Base-by-base conservation (phyloP, 2,797 vertebrate species). In the Falco concolor region DNA sequence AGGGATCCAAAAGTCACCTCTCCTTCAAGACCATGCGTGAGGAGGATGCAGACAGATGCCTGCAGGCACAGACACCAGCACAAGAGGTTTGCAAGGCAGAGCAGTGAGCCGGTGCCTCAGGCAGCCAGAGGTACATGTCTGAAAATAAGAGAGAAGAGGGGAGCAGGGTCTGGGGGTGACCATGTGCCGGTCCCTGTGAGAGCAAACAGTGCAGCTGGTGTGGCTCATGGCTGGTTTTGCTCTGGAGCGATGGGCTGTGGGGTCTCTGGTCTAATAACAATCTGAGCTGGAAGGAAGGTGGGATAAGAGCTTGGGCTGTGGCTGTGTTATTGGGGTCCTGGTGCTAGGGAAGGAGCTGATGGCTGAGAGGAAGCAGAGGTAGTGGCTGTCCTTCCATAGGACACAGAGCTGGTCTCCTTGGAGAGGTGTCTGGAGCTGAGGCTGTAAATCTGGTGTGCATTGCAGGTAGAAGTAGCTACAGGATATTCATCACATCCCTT, bases 61-160 rank as follows among this genome's bases (percentile, higher is more conserved):
- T 42, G 17, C 30, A 44, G 52, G 32, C 69, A 45, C 3, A 13
- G 61, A 23, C 44, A 12, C 13, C 15, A 32, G 67, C 42, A 28
- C 5, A 8, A 22, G 65, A 28, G 30, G 34, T 7, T 12, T 27
- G 57, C 54, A 34, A 47, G 64, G 68, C 28, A 75, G n/a, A 68
- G 65, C 65, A 7, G 36, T 5, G 47, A 44, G 21, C 9, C 1
- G 1, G 19, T 9, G 47, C 12, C 50, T 12, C 0, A 0, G 30
- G 67, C 19, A 56, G 25, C 0, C 1, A 56, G 65, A 49, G 18
- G 4, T 27, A 30, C 18, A 4, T 0, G 2, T 8, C 50, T n/a
- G 76, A 24, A 23, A 76, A 38, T 5, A 7, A 13, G 68, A 12
- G 9, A n/a, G 6, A 60, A 57, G 36, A n/a, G 27, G 36, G 34